Percentiles rank a stretch among this genome's conserved stretches.
These are phyloP conservation scores for Leptopilina drosophilae DNA, from an alignment of 2,888 invertebrate species.

Conservation along the genomic window DNA sequence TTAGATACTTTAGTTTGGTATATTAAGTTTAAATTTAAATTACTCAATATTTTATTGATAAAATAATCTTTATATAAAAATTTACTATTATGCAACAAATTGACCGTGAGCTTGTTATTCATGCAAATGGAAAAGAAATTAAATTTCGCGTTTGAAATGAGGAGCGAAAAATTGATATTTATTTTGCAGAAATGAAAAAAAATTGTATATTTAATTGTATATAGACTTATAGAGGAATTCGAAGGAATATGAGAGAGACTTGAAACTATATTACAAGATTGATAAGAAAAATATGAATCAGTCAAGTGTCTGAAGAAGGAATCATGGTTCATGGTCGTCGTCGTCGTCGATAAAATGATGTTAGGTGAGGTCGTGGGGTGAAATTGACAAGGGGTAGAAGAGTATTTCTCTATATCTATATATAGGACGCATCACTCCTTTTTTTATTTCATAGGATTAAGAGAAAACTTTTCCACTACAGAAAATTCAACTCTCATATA, in stretches of 20 bases:
- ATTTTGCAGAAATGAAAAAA: too few relatives aligned
- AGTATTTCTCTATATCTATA: conserved; percentile 1
- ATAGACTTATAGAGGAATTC: neutral
- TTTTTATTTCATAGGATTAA: neutral
- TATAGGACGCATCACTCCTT: neutral
- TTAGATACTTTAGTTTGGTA: too few relatives aligned
- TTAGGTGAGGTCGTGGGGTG: conserved; percentile 50
- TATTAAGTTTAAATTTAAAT: too few relatives aligned
- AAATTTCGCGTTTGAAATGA: too few relatives aligned
- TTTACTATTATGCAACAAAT: too few relatives aligned
- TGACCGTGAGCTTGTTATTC: too few relatives aligned
- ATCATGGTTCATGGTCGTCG: conserved; percentile 44
- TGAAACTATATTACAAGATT: neutral
- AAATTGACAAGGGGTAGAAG: conserved; percentile 39
- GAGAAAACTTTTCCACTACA: neutral
- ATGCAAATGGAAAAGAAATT: too few relatives aligned
- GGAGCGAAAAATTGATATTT: too few relatives aligned
- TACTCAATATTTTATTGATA: too few relatives aligned
- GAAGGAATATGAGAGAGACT: neutral
- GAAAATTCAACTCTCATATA: too few relatives aligned
- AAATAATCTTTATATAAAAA: too few relatives aligned
- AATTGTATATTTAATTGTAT: too few relatives aligned
- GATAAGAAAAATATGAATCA: conserved; percentile 5
- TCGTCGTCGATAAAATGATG: conserved; percentile 42
- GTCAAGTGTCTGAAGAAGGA: neutral